Conservation (phyloP, 2,113 vertebrate species). For the Physeter macrocephalus region DNA sequence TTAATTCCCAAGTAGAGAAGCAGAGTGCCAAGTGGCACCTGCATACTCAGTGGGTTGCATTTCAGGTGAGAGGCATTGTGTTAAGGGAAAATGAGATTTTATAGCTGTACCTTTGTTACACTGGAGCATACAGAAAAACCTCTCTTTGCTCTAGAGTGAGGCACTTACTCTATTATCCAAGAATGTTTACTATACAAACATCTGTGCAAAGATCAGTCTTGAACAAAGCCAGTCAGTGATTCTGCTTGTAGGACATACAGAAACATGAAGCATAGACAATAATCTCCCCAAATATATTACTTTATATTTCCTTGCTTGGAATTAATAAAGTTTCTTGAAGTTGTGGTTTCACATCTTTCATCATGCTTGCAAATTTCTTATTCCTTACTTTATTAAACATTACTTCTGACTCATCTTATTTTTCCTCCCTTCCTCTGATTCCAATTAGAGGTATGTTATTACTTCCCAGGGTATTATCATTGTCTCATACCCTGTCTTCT, state of each 20-base stretch:
- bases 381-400: neutral
- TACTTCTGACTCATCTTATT: neutral
- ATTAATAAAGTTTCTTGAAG: neutral
- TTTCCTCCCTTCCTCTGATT: neutral
- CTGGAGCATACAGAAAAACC: neutral
- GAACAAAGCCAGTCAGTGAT: neutral
- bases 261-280: neutral
- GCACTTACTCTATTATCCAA: neutral
- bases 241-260: neutral
- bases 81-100: neutral
- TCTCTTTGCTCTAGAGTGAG: neutral
- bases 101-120: neutral
- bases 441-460: rapidly evolving
- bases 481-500: neutral
- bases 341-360: neutral
- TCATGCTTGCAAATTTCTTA: neutral
- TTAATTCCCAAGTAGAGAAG: too few relatives aligned
- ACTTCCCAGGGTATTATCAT: neutral
- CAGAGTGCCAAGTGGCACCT: neutral
- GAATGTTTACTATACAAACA: neutral
- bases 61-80: neutral
- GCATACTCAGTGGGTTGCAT: neutral
- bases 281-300: neutral
- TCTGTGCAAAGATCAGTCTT: neutral
- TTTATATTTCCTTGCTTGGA: neutral